Evolutionary conservation across 92 coral and sea anemone genomes (phyloP), one percentile per base, ranked within the genome.

Genomic region (Nematostella vectensis): DNA sequence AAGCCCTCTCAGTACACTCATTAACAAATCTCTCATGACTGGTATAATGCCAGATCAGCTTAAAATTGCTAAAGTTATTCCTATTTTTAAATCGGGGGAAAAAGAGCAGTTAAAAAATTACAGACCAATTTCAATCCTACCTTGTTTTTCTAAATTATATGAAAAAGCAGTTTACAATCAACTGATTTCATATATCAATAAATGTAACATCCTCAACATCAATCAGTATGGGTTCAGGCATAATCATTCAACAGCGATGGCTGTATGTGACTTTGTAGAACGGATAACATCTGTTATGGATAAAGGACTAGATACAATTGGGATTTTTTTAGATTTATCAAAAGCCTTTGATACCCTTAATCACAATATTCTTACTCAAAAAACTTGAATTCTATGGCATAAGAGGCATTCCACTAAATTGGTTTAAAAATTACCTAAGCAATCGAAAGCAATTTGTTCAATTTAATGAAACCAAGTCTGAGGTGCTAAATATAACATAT

Each of bases 41-140:
- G 55, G 25, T 50, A 50, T 50, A 13, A 29, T 50, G 25, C 55
- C 55, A 2, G 55, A 4, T 50, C 13, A 50, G 3, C 19, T 50
- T 24, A 50, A 50, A 50, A 50, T 50, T 3, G 55, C 25, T 29
- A 63, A 63, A 55, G 56, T 36, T 8, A 36, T 36, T 8, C 42
- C 42, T 8, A 8, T 36, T 15, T 36, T 36, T 36, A 36, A 15
- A 63, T 63, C 70, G 49, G 70, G 48, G 10, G 31, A 29, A 45
- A 61, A 38, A 4, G 31, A 54, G 44, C 56, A 18, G 47, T 62
- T 26, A 20, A 53, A 25, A 27, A 49, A 62, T 31, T 62, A 49
- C 38, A 54, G 69, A 29, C 69, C 69, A 47, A 28, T 62, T n/a
- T 62, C 69, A 62, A 38, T 62, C 37, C 44, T 63, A 8, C n/a